Conservation (phyloP, 2,797 vertebrate genomes). For the Synanceia verrucosa region DNA sequence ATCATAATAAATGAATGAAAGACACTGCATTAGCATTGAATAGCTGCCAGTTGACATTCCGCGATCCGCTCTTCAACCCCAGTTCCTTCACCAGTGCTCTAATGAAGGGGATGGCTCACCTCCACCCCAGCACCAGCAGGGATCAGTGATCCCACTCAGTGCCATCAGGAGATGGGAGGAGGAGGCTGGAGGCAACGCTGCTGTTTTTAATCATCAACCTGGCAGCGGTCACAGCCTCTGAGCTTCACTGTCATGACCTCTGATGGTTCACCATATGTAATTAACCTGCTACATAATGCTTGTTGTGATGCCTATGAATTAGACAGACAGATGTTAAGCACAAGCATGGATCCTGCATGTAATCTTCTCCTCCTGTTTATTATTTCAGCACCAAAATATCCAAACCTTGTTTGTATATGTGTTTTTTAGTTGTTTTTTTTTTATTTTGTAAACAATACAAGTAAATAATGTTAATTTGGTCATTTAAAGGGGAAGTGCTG, state of each 20-base stretch:
- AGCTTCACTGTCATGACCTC: constrained; percentile 15
- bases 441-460: no score
- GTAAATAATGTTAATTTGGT: no score
- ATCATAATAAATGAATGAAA: no score
- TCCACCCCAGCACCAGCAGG: constrained; percentile 44
- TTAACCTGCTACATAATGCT: constrained; percentile 16
- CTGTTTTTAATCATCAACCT: constrained; percentile 43
- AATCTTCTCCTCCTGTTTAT: neutral
- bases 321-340: neutral
- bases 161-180: constrained; percentile 25
- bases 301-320: constrained; percentile 15
- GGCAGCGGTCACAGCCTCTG: constrained; percentile 25
- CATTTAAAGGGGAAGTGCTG: no score
- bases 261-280: constrained; percentile 26
- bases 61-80: constrained; percentile 5
- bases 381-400: no score
- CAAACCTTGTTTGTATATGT: no score
- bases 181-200: constrained; percentile 22
- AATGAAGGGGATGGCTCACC: constrained; percentile 64
- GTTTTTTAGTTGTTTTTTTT: no score
- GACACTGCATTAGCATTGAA: constrained; percentile 42
- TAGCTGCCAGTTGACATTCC: constrained; percentile 46
- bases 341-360: neutral
- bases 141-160: constrained; percentile 72
- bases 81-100: constrained; percentile 52